A percentile compares a stretch with the other conserved stretches of the same genome.
These are phyloP conservation scores for Todiramphus chloris DNA, from an alignment of 2,113 vertebrate species.

Conservation along the genomic window DNA sequence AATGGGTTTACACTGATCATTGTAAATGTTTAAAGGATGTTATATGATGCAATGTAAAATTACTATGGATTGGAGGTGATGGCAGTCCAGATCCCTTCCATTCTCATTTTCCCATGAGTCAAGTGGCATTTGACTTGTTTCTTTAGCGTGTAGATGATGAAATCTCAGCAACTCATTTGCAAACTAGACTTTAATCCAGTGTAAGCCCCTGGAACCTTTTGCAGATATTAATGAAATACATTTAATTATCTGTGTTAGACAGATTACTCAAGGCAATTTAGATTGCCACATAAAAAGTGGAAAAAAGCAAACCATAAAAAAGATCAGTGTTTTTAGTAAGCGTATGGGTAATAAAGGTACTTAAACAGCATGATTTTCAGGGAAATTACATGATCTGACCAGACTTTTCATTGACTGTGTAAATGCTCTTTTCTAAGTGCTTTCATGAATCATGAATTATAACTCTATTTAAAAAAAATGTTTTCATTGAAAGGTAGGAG, in stretches of 20 bases:
- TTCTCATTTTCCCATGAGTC: not conserved
- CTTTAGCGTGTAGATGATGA: not conserved
- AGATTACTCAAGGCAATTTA: constrained; percentile 25
- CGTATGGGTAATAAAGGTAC: constrained; percentile 26
- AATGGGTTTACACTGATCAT: not conserved
- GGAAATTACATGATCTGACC: not conserved
- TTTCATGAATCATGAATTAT: constrained; percentile 44
- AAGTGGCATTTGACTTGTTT: not conserved
- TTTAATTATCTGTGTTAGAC: constrained; percentile 33
- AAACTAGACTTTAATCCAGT: not conserved
- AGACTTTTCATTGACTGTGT: constrained; percentile 34
- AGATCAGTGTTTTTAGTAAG: constrained; percentile 3
- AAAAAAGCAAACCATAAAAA: constrained; percentile 22
- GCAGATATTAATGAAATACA: constrained; percentile 19
- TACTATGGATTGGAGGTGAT: not conserved
- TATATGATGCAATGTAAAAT: not conserved
- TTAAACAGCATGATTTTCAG: constrained; percentile 27
- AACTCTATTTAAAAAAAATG: constrained; percentile 34
- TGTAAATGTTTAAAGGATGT: not conserved
- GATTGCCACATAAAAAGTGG: not conserved
- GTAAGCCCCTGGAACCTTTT: not conserved
- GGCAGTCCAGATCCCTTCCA: not conserved
- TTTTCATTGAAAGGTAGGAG: constrained; percentile 23
- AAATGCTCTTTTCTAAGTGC: constrained; percentile 47
- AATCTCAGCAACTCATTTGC: not conserved